Conservation (phyloP, 2,113 vertebrate species). For the Girardinichthys multiradiatus region DNA sequence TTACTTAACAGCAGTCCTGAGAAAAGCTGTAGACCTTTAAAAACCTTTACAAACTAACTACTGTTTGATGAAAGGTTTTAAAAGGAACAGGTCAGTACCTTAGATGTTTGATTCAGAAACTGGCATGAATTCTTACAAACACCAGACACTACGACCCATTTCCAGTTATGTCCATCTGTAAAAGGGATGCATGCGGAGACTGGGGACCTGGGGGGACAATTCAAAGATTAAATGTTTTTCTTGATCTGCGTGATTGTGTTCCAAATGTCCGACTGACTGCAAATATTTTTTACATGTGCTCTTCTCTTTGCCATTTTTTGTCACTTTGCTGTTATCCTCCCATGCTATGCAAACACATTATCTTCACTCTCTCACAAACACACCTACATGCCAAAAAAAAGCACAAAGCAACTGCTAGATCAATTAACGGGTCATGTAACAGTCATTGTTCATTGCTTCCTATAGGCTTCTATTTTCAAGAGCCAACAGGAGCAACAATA, state of each 20-base stretch:
- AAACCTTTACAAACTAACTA: slow-evolving; percentile 10
- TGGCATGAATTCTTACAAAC: slow-evolving; percentile 44
- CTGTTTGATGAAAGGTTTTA: slow-evolving; percentile 16
- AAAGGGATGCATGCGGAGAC: slow-evolving; percentile 35
- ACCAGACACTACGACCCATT: slow-evolving; percentile 38
- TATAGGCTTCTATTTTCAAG: slow-evolving; percentile 78
- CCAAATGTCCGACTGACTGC: neutral
- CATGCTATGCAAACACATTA: slow-evolving; percentile 20
- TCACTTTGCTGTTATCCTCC: slow-evolving; percentile 8
- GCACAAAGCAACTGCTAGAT: slow-evolving; percentile 66
- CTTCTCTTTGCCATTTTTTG: slow-evolving; percentile 14
- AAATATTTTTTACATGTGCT: slow-evolving; percentile 2
- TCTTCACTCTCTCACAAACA: slow-evolving; percentile 5
- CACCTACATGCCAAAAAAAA: slow-evolving; percentile 13
- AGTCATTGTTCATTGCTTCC: slow-evolving; percentile 84
- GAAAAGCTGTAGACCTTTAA: neutral
- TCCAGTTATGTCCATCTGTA: slow-evolving; percentile 24
- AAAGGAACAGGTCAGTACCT: slow-evolving; percentile 8
- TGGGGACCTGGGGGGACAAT: slow-evolving; percentile 8
- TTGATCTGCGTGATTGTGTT: slow-evolving; percentile 11
- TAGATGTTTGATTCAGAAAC: slow-evolving; percentile 19
- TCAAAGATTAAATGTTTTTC: slow-evolving; percentile 46
- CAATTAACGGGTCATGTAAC: slow-evolving; percentile 82
- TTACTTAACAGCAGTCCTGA: neutral
- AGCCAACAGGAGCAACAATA: slow-evolving; percentile 69